Evolutionary conservation across 2,797 vertebrate species (phyloP).

Genomic region (Catostomus latipinnis): DNA sequence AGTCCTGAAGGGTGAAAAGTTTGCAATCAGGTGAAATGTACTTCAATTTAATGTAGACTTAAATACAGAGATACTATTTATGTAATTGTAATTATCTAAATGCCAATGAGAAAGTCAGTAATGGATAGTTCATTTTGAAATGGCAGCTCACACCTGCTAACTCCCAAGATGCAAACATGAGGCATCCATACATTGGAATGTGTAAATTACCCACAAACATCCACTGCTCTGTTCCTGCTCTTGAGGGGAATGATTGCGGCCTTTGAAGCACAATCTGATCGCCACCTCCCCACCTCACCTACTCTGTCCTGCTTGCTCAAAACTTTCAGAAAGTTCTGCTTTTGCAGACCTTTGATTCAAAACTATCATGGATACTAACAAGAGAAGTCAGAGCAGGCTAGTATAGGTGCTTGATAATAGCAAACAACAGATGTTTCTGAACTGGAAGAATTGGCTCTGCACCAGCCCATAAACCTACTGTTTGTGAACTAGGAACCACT

Average conservation of each 20-base stretch:
- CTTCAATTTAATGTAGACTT: constrained; percentile 19
- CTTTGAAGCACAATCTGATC: neutral
- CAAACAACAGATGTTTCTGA: constrained; percentile 19
- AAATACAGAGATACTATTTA: neutral
- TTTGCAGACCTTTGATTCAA: constrained; percentile 54
- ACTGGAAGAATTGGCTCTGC: constrained; percentile 9
- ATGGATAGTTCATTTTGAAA: constrained; percentile 16
- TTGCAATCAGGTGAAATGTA: constrained; percentile 3
- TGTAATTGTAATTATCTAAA: neutral
- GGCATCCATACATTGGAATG: neutral
- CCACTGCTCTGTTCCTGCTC: no score
- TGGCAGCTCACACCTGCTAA: no score
- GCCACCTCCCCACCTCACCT: constrained; percentile 11
- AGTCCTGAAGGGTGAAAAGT: constrained; percentile 41
- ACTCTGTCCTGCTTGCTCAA: constrained; percentile 30
- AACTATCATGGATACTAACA: constrained; percentile 27
- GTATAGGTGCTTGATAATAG: constrained; percentile 34
- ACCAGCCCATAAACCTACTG: neutral
- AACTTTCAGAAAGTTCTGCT: constrained; percentile 36
- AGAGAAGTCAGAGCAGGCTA: neutral
- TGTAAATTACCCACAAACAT: no score
- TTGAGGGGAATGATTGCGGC: neutral
- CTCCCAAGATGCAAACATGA: no score
- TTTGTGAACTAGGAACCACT: neutral
- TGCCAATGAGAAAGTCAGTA: neutral